Evolutionary conservation across 1,140 invertebrate species (phyloP).

Genomic region (Colletes gigas): DNA sequence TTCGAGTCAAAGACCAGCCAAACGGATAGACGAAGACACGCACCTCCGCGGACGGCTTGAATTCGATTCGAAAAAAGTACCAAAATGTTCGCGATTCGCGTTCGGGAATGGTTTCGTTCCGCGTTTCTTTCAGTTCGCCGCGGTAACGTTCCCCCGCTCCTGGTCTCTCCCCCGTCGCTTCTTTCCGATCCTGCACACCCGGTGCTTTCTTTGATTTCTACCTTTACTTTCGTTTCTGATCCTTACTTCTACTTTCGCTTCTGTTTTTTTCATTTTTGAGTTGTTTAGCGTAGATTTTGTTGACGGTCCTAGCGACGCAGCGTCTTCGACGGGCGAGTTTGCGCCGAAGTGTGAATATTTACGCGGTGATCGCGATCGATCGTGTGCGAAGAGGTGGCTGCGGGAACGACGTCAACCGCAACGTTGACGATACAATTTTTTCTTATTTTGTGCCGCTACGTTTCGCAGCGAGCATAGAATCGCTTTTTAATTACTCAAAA

Average conservation of each 20-base stretch:
- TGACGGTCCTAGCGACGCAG: background rate
- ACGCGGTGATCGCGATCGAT: background rate
- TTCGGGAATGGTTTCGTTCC: slow-evolving; percentile 50
- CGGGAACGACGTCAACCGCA: background rate
- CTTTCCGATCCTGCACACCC: background rate
- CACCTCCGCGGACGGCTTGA: slow-evolving; percentile 48
- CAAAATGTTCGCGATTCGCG: slow-evolving; percentile 3
- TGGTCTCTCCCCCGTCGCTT: too few relatives aligned
- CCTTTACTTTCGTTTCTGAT: background rate
- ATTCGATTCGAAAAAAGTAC: background rate
- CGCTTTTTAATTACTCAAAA: background rate
- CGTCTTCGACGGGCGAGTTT: background rate
- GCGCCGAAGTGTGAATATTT: background rate
- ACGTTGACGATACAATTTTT: background rate
- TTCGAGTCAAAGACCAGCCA: slow-evolving; percentile 66
- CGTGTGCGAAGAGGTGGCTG: background rate
- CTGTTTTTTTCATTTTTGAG: background rate
- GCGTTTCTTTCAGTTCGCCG: slow-evolving; percentile 32
- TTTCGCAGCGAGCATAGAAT: background rate
- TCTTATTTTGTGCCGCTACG: background rate
- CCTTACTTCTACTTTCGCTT: background rate
- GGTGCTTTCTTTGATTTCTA: background rate
- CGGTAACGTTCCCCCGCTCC: background rate
- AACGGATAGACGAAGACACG: slow-evolving; percentile 78
- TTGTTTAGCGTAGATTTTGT: slow-evolving; percentile 12